phyloP scores from a whole-genome alignment of 2,888 invertebrate genomes.

The Homarus gammarus region DNA sequence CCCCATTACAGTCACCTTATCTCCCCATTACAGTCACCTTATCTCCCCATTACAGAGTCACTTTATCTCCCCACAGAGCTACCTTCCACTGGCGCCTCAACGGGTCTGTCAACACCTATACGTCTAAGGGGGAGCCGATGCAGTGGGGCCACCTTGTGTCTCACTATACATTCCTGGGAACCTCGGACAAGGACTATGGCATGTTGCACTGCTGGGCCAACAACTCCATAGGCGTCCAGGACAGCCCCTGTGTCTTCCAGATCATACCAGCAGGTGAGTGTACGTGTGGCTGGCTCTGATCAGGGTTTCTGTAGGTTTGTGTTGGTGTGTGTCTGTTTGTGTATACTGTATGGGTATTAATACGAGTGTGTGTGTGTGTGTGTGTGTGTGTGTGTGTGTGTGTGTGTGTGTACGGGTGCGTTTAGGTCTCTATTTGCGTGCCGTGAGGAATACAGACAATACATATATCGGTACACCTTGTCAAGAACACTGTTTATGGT shows the following conservation, averaged over 20 bases:
- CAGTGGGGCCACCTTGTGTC: slow-evolving; percentile 64
- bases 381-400: slow-evolving; percentile 15
- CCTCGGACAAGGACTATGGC: slow-evolving; percentile 90
- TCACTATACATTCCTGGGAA: slow-evolving; percentile 69
- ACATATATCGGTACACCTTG: too few relatives aligned
- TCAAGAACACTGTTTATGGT: too few relatives aligned
- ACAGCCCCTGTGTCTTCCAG: slow-evolving; percentile 92
- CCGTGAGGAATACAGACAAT: too few relatives aligned
- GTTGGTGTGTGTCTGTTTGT: slow-evolving; percentile 4
- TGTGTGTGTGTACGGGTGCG: slow-evolving; percentile 34
- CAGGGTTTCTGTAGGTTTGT: slow-evolving; percentile 10
- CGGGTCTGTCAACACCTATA: slow-evolving; percentile 71
- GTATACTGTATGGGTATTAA: too few relatives aligned
- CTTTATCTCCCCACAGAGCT: slow-evolving; percentile 16
- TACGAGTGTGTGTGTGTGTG: slow-evolving; percentile 30
- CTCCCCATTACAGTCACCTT: too few relatives aligned
- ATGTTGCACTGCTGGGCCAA: slow-evolving; percentile 91
- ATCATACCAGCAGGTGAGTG: slow-evolving; percentile 92
- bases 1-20: not conserved
- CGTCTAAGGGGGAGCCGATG: slow-evolving; percentile 35
- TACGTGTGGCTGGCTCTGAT: slow-evolving; percentile 7
- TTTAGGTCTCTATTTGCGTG: too few relatives aligned
- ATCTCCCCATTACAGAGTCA: too few relatives aligned
- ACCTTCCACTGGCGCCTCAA: slow-evolving; percentile 74
- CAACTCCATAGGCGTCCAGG: slow-evolving; percentile 90